phyloP scores from a whole-genome alignment of 2,113 vertebrate species.

The Sardina pilchardus region DNA sequence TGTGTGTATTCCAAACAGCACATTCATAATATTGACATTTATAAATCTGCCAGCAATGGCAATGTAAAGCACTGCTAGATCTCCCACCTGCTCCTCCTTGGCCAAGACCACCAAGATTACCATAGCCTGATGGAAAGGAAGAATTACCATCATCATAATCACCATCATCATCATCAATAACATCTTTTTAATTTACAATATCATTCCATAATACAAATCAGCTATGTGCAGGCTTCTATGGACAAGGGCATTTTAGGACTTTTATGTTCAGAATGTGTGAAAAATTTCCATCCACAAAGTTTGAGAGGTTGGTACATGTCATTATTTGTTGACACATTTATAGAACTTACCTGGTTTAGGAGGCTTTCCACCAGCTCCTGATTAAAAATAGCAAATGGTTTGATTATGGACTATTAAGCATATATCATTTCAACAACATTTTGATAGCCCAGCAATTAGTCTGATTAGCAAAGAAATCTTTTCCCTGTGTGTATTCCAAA shows the following conservation, averaged over 20 bases:
- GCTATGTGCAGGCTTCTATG: no score
- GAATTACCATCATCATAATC: conserved; percentile 20
- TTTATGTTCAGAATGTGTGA: no score
- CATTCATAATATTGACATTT: not conserved
- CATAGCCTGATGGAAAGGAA: not conserved
- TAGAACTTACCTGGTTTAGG: conserved; percentile 47
- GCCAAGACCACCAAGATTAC: not conserved
- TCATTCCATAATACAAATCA: no score
- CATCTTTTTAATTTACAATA: no score
- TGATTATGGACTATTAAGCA: not conserved
- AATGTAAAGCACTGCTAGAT: not conserved
- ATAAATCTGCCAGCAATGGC: not conserved
- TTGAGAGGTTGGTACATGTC: no score
- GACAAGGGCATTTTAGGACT: no score
- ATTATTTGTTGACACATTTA: no score
- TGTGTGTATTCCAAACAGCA: not conserved
- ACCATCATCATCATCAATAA: conserved; percentile 14
- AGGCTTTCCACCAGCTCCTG: conserved; percentile 46
- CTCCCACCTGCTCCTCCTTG: not conserved
- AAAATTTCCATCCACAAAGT: no score
- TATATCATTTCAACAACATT: not conserved
- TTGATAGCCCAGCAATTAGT: not conserved
- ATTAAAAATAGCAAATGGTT: conserved; percentile 4
- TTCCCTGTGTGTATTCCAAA: not conserved
- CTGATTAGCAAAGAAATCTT: not conserved